Conservation (phyloP, 2,113 vertebrate genomes). For the Planiliza haematocheilus region DNA sequence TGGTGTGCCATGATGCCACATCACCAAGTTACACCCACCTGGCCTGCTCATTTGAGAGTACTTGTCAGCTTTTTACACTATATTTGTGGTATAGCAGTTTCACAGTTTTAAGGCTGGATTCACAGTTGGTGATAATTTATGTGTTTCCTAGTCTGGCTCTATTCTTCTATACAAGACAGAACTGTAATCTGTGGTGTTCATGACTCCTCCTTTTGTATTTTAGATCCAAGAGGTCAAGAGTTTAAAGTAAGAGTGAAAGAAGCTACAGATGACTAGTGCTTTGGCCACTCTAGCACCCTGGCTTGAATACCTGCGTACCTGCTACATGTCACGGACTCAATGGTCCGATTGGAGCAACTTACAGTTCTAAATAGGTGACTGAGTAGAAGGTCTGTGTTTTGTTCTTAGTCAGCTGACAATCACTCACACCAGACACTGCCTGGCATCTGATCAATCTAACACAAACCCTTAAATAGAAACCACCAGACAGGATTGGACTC, state of each 20-base stretch:
- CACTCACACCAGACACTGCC: background rate
- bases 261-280: background rate
- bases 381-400: background rate
- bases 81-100: background rate
- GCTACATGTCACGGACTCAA: no score
- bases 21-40: slow-evolving; percentile 63
- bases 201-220: background rate
- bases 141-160: slow-evolving; percentile 9
- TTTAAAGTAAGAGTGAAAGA: background rate
- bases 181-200: slow-evolving; percentile 1
- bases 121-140: slow-evolving; percentile 7
- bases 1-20: slow-evolving; percentile 60
- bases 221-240: slow-evolving; percentile 4
- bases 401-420: background rate
- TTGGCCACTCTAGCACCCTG: background rate
- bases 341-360: no score
- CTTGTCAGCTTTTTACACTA: slow-evolving; percentile 5
- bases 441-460: background rate
- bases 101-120: slow-evolving; percentile 10
- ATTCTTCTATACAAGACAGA: slow-evolving; percentile 2
- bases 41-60: slow-evolving; percentile 9
- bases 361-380: background rate
- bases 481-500: background rate
- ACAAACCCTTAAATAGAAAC: background rate
- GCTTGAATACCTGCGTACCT: no score